Base-by-base conservation (phyloP, 2,113 vertebrate species). In the Lepisosteus oculatus region DNA sequence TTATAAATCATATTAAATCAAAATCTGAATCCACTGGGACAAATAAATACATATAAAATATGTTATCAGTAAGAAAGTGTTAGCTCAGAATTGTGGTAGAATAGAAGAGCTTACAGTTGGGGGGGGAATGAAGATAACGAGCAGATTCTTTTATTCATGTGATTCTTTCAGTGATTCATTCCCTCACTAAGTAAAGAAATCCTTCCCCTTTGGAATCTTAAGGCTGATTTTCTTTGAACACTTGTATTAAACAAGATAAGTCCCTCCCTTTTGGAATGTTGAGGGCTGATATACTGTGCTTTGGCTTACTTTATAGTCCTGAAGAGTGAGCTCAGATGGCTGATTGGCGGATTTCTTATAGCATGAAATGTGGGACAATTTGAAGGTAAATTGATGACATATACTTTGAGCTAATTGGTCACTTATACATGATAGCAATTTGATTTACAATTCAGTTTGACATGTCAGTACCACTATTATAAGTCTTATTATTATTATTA, bases 371-470 rank as follows among this genome's bases (percentile, higher is more conserved):
- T 68, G 80, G 81, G 85, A 83, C 84, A 87, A 88, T 87, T 85
- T 88, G 84, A 67, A 72, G 80, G 76, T 83, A 87, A 89, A 90
- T 84, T 89, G 85, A 88, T 90, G 85, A 87, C 85, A 82, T 79
- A 54, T 80, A 41, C 79, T 88, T 82, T 75, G 81, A 76, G 74
- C 84, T 87, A 89, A 92, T 88, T 88, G 86, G 85, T 80, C 68
- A 59, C 84, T 73, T 76, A 78, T 81, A 87, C 90, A 86, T 84
- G 77, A 87, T 90, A 85, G 79, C 77, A 86, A 82, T 84, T 83
- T 74, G 76, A 75, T 72, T 72, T 78, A 75, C 75, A 72, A 88
- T 85, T 87, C 88, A 74, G 81, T 82, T 79, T 57, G 84, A 77
- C 85, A 85, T 29, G 29, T 85, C 85, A 89, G 86, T 87, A 88